Percentiles rank a stretch among this genome's conserved stretches.
These are phyloP conservation scores for Syrrhaptes paradoxus DNA, from an alignment of 2,113 vertebrate genomes.

Conservation along the genomic window DNA sequence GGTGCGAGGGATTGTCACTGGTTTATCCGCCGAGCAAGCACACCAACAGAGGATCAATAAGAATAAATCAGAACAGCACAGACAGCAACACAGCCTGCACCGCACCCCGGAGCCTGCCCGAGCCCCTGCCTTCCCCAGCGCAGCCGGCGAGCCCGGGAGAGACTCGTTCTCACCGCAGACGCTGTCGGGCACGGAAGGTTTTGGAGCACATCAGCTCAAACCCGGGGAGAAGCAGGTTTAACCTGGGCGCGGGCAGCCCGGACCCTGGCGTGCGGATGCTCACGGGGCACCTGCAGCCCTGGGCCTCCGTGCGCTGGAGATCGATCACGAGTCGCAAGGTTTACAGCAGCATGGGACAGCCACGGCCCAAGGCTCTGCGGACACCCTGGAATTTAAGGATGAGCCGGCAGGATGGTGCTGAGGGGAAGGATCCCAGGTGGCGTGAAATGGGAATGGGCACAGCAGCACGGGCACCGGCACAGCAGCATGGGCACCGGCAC, in stretches of 20 bases:
- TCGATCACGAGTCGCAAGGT: neutral
- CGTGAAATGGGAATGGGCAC: neutral
- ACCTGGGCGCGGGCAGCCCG: neutral
- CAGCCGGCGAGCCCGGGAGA: neutral
- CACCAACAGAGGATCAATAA: slow-evolving; percentile 28
- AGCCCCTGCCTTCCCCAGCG: neutral
- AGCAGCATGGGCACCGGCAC: neutral
- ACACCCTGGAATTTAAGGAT: neutral
- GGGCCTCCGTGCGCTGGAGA: accelerated
- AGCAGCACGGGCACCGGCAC: neutral
- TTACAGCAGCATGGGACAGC: accelerated
- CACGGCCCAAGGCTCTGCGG: accelerated
- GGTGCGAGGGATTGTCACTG: neutral
- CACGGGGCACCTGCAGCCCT: neutral
- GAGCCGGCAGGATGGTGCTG: accelerated
- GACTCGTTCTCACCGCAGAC: slow-evolving; percentile 40
- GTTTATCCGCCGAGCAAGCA: neutral
- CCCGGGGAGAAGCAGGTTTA: neutral
- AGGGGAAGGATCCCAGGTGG: neutral
- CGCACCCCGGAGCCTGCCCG: slow-evolving; percentile 1
- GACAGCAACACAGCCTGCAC: slow-evolving; percentile 27
- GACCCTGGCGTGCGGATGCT: neutral
- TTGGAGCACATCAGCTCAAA: neutral
- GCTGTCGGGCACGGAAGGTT: neutral
- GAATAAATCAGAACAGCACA: slow-evolving; percentile 44